Evolutionary conservation across 2,113 vertebrate genomes (phyloP), one percentile per base, ranked within the genome.

Genomic region (Sphaerodactylus townsendi): DNA sequence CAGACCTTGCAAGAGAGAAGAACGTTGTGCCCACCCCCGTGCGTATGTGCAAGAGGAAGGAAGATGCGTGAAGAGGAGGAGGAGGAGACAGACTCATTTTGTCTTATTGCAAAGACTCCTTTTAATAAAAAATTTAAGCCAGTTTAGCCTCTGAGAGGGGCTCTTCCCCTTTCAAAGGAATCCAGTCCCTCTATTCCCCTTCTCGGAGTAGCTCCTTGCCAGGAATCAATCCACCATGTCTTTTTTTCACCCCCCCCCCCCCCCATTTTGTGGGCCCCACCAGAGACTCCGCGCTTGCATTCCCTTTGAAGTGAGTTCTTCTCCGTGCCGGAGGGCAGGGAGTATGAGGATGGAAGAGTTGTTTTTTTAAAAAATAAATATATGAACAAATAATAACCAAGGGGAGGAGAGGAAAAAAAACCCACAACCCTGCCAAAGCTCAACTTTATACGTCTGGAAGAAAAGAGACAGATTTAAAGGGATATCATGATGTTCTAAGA

Each of bases 71-170:
- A 25, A 23, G 53, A 56, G 23, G 59, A 62, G 17, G 35, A 33
- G 37, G 30, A 72, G 64, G 21, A 84, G 71, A n/a, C 64, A 14
- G 78, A 41, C 82, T 93, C 82, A 80, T 92, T 87, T 88, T 84
- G 65, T 66, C 84, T n/a, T 82, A 77, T 90, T 83, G 92, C 84
- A 90, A 93, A 93, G 90, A 94, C 94, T 93, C 92, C 90, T 82
- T 94, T 90, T 92, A 92, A 95, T 94, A 89, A 95, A 94, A 93
- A 91, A 93, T 93, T 92, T 59, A 94, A 93, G 85, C 14, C 44
- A 59, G 83, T 92, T 93, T 91, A 87, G 86, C 89, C 84, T 62
- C 77, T 30, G 70, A 86, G 87, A 88, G 70, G 28, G 81, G 44
- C 84, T 2, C 59, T 41, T 92, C 79, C 86, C 89, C 88, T 89